phyloP scores from a whole-genome alignment of 2,888 invertebrate species.

The Drosophila leonis region DNA sequence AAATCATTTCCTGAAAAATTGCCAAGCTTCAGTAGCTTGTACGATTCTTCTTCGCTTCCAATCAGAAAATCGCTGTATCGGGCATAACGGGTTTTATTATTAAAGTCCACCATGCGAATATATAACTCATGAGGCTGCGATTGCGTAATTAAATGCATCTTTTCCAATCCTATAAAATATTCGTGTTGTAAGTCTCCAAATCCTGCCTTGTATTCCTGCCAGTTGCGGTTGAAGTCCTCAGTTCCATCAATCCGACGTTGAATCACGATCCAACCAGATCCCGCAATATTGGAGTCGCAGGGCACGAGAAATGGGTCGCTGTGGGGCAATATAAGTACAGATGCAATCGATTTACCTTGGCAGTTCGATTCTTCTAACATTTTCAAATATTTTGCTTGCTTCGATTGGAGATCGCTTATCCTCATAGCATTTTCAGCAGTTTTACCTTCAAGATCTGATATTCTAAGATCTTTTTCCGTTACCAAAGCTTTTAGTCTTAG shows the following conservation, averaged over 20 bases:
- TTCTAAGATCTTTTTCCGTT: not conserved
- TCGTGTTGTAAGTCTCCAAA: slow-evolving; percentile 90
- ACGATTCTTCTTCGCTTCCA: slow-evolving; percentile 88
- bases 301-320: slow-evolving; percentile 86
- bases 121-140: slow-evolving; percentile 86
- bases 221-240: slow-evolving; percentile 88
- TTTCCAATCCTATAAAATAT: slow-evolving; percentile 90
- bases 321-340: not conserved
- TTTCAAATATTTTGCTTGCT: not conserved
- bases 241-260: slow-evolving; percentile 87
- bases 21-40: slow-evolving; percentile 87
- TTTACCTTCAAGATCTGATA: not conserved
- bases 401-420: not conserved
- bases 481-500: not conserved
- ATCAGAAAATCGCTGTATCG: slow-evolving; percentile 88
- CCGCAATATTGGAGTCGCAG: slow-evolving; percentile 85
- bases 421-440: not conserved
- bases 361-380: not conserved
- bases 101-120: slow-evolving; percentile 88
- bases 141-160: slow-evolving; percentile 86
- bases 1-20: slow-evolving; percentile 88
- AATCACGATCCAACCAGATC: slow-evolving; percentile 85
- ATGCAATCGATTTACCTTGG: not conserved
- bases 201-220: slow-evolving; percentile 88
- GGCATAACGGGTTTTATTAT: slow-evolving; percentile 87